Evolutionary conservation across 2,113 vertebrate genomes (phyloP).

Genomic region (Trichechus manatus): DNA sequence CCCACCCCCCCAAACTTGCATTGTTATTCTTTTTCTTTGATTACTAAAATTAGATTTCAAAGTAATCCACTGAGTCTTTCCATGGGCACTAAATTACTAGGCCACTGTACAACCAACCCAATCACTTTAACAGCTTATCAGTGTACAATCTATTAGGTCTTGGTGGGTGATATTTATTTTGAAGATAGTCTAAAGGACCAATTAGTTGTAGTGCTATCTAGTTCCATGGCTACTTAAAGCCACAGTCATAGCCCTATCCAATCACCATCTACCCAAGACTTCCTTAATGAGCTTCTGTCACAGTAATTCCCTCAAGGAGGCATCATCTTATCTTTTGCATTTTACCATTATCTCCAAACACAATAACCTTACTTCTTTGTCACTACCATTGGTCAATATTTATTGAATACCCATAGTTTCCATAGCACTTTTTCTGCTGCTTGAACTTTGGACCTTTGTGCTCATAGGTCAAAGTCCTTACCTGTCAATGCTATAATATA

Average conservation of each 20-base stretch:
- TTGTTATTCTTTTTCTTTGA: conserved; percentile 71
- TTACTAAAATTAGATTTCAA: conserved; percentile 70
- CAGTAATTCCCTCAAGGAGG: conserved; percentile 71
- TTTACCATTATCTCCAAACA: conserved; percentile 80
- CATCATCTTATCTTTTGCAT: conserved; percentile 76
- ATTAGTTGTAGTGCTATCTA: conserved; percentile 70
- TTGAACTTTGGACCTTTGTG: conserved; percentile 82
- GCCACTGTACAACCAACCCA: conserved; percentile 64
- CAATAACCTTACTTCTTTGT: conserved; percentile 80
- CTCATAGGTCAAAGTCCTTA: conserved; percentile 75
- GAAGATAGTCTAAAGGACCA: conserved; percentile 70
- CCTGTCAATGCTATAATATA: conserved; percentile 66
- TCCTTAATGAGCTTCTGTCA: conserved; percentile 78
- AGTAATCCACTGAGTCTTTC: conserved; percentile 64
- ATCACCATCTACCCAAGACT: conserved; percentile 59
- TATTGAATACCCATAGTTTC: conserved; percentile 80
- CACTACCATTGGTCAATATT: conserved; percentile 74
- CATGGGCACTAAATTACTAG: conserved; percentile 77
- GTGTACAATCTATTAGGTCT: conserved; percentile 74
- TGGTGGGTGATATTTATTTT: conserved; percentile 79
- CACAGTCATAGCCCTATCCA: conserved; percentile 63
- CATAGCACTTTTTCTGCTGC: conserved; percentile 64
- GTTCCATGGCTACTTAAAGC: conserved; percentile 67
- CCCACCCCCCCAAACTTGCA: not conserved
- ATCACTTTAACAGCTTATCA: conserved; percentile 78